phyloP scores from a whole-genome alignment of 1,140 invertebrate species.

The Lanistes nyassanus region DNA sequence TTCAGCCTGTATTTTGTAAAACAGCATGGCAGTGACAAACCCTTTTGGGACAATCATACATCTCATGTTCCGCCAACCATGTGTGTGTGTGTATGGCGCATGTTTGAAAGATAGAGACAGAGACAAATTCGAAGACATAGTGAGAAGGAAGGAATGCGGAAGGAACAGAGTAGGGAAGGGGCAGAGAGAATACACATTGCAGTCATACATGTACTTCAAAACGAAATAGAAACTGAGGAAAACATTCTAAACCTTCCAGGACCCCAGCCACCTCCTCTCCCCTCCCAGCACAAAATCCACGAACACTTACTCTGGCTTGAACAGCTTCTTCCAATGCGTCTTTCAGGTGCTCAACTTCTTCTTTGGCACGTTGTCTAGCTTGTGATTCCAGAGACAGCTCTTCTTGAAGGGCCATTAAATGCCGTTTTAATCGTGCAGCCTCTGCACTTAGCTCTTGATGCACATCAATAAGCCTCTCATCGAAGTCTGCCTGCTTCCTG shows the following conservation, averaged over 20 bases:
- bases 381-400: slow-evolving; percentile 38
- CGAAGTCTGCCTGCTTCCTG: slow-evolving; percentile 30
- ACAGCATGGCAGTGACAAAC: background rate
- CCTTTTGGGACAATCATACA: background rate
- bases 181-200: too few relatives aligned
- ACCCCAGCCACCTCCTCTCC: background rate
- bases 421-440: slow-evolving; percentile 35
- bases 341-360: slow-evolving; percentile 40
- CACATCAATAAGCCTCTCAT: slow-evolving; percentile 35
- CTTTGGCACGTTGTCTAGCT: slow-evolving; percentile 32
- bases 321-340: slow-evolving; percentile 40
- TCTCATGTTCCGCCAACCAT: background rate
- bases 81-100: background rate
- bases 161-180: too few relatives aligned
- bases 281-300: background rate
- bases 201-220: background rate
- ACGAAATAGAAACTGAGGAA: background rate
- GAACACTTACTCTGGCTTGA: slow-evolving; percentile 34
- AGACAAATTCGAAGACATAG: too few relatives aligned
- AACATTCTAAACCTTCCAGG: background rate
- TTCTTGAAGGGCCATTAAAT: slow-evolving; percentile 36
- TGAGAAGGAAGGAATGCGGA: too few relatives aligned
- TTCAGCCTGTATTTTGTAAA: slow-evolving; percentile 39
- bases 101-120: slow-evolving; percentile 12
- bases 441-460: slow-evolving; percentile 41